Percentiles rank a stretch among this genome's conserved stretches.
Evolutionary conservation across 2,113 vertebrate genomes (phyloP).

Genomic region (Marmota monax): DNA sequence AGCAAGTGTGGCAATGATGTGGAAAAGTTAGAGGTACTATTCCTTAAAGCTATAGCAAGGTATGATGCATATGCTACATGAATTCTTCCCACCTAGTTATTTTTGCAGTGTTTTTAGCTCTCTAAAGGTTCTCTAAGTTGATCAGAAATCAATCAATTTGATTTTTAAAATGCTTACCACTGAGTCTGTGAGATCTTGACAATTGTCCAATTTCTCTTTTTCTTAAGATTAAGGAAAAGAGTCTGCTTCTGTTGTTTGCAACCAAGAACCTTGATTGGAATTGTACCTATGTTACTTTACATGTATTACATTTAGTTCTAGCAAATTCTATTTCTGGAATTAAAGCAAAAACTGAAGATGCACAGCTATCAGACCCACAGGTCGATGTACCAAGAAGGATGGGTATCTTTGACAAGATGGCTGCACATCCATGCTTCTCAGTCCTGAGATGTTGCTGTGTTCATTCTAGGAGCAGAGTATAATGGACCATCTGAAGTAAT

Average conservation of each 20-base stretch:
- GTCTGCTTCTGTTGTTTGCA: background rate
- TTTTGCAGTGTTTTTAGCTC: background rate
- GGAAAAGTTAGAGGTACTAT: background rate
- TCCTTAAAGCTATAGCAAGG: background rate
- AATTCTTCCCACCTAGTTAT: background rate
- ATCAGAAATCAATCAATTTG: background rate
- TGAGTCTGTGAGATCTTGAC: background rate
- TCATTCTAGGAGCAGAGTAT: background rate
- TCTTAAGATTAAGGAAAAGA: background rate
- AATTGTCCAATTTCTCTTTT: background rate
- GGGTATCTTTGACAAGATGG: background rate
- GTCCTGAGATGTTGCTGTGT: background rate
- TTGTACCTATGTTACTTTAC: background rate
- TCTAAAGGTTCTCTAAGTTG: background rate
- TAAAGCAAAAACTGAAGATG: background rate
- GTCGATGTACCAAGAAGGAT: background rate
- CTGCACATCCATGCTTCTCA: background rate
- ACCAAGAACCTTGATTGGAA: background rate
- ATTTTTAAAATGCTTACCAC: background rate
- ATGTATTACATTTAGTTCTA: background rate
- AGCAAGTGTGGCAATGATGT: background rate
- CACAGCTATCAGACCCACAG: background rate
- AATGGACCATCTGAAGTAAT: background rate
- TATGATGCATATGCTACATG: background rate
- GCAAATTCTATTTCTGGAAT: background rate